These are phyloP conservation scores for Drosophila persimilis DNA, from an alignment of 1,140 invertebrate species.

Conservation along the genomic window DNA sequence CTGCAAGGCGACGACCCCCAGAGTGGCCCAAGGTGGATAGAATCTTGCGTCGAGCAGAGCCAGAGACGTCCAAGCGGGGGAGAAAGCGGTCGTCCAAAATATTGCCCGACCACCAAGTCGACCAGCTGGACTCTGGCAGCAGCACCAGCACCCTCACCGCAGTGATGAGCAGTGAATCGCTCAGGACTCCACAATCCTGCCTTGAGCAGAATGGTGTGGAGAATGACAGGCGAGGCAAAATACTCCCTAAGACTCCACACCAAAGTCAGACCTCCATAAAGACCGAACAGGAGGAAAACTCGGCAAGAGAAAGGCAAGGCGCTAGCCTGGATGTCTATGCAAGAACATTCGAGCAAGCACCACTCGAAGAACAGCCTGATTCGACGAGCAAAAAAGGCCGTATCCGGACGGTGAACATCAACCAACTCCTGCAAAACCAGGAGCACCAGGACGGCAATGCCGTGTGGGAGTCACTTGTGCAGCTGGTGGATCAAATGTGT, in stretches of 20 bases:
- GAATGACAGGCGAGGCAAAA: background rate
- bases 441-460: constrained; percentile 17
- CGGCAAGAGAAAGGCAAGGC: too few species aligned
- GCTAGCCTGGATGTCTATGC: background rate
- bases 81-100: background rate
- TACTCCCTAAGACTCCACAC: background rate
- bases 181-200: background rate
- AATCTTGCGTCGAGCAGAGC: too few species aligned
- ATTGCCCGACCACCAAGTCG: background rate
- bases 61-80: background rate
- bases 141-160: constrained; percentile 27
- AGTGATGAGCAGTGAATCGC: background rate
- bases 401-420: constrained; percentile 35
- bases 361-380: background rate
- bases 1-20: background rate
- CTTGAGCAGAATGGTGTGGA: too few species aligned
- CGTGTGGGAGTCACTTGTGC: constrained; percentile 39
- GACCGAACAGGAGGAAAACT: background rate
- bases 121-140: background rate
- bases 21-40: too few species aligned
- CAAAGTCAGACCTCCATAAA: constrained; percentile 4
- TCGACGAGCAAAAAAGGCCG: too few species aligned
- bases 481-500: constrained; percentile 43
- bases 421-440: constrained; percentile 28
- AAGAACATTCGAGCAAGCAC: background rate